phyloP scores from a whole-genome alignment of 2,888 invertebrate genomes.

The Agrotis segetum region DNA sequence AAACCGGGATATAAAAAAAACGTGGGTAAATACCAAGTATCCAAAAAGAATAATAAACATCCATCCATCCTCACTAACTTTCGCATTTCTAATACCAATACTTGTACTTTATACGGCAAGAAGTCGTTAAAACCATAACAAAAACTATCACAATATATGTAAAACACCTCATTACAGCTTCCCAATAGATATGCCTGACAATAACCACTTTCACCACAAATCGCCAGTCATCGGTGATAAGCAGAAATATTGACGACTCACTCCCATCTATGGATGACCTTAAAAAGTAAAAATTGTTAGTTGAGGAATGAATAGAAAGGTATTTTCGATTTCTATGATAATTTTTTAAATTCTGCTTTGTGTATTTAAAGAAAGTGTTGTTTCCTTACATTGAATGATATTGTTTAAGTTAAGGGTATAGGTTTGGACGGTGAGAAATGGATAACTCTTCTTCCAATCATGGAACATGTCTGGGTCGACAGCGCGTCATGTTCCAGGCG shows the following conservation, averaged over 20 bases:
- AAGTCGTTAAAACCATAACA: background rate
- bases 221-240: conserved; percentile 49
- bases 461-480: too few species aligned
- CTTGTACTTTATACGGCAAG: too few species aligned
- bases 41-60: too few species aligned
- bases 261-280: conserved; percentile 54
- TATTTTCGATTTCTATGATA: conserved; percentile 54
- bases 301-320: conserved; percentile 31
- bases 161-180: conserved; percentile 29
- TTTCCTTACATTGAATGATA: background rate
- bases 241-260: conserved; percentile 56
- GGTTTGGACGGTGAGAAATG: too few species aligned
- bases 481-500: too few species aligned
- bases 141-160: conserved; percentile 12
- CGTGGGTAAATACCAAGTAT: too few species aligned
- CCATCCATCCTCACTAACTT: too few species aligned
- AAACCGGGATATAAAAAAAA: too few species aligned
- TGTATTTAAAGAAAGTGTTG: background rate
- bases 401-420: too few species aligned
- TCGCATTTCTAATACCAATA: too few species aligned
- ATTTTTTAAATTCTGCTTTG: background rate
- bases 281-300: conserved; percentile 41
- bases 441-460: too few species aligned
- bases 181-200: conserved; percentile 50
- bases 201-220: conserved; percentile 58